A percentile compares a stretch with the other conserved stretches of the same genome.
Evolutionary conservation across 2,888 invertebrate genomes (phyloP).

Genomic region (Sericinus montela): DNA sequence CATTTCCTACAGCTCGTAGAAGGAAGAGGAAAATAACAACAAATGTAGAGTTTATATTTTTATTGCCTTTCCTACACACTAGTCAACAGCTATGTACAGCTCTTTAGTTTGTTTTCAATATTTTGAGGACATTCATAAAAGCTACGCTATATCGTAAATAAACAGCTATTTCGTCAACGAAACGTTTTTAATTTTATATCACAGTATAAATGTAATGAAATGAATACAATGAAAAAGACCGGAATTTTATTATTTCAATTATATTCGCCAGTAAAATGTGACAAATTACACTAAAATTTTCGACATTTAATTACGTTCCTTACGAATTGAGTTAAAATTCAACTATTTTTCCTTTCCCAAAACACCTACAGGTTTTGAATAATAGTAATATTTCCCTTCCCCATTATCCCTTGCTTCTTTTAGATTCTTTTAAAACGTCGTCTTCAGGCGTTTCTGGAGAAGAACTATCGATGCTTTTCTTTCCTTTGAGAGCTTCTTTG

Average conservation of each 20-base stretch:
- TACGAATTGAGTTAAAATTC: conserved; percentile 3
- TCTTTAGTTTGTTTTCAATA: conserved; percentile 29
- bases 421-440: conserved; percentile 58
- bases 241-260: conserved; percentile 1
- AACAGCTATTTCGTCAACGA: conserved; percentile 3
- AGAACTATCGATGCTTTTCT: conserved; percentile 51
- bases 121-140: conserved; percentile 13
- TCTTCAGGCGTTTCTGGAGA: conserved; percentile 40
- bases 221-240: conserved; percentile 7
- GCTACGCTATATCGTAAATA: background rate
- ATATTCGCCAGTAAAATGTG: background rate
- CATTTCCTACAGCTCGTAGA: no score
- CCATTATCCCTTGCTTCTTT: conserved; percentile 61
- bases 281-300: conserved; percentile 10
- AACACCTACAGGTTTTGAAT: background rate
- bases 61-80: conserved; percentile 68
- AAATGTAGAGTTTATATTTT: conserved; percentile 31
- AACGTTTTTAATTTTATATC: conserved; percentile 10
- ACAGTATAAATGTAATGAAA: conserved; percentile 16
- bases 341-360: conserved; percentile 10
- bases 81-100: conserved; percentile 75
- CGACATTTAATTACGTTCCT: background rate
- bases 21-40: conserved; percentile 10
- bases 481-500: conserved; percentile 77
- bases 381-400: background rate